Evolutionary conservation across 2,888 invertebrate species (phyloP).

Genomic region (Caenorhabditis virilis): DNA sequence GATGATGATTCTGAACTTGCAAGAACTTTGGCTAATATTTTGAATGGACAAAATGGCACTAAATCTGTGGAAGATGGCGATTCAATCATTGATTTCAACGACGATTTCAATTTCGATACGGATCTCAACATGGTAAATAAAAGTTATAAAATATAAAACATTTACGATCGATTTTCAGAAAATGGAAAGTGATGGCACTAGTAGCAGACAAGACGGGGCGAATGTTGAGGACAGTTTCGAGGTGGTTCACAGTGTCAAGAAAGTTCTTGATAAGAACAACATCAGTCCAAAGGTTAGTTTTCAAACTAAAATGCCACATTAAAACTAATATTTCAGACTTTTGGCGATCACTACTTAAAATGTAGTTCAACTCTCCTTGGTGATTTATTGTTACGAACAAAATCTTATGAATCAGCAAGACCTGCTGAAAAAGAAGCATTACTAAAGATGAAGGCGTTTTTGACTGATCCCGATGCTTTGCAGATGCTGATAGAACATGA

Average conservation of each 20-base stretch:
- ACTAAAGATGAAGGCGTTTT: constrained; percentile 34
- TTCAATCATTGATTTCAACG: too few species aligned
- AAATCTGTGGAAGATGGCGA: too few species aligned
- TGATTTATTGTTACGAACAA: constrained; percentile 95
- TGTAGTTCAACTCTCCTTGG: constrained; percentile 88
- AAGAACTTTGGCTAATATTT: constrained; percentile 14
- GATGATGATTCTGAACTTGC: constrained; percentile 26
- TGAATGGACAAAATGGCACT: constrained; percentile 4
- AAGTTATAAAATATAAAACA: too few species aligned
- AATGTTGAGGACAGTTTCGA: constrained; percentile 19
- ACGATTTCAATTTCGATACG: too few species aligned
- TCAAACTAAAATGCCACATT: neutral
- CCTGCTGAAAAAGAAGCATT: constrained; percentile 32
- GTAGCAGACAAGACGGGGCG: constrained; percentile 4
- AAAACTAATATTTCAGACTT: constrained; percentile 70
- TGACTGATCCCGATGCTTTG: constrained; percentile 36
- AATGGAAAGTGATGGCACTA: constrained; percentile 14
- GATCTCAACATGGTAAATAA: too few species aligned
- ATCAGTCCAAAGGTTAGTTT: neutral
- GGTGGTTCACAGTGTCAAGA: constrained; percentile 20
- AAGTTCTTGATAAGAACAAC: constrained; percentile 10
- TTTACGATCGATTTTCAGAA: constrained; percentile 21
- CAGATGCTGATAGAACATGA: neutral
- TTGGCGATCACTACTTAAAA: constrained; percentile 95
- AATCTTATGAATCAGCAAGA: constrained; percentile 85